A percentile compares a stretch with the other conserved stretches of the same genome.
Evolutionary conservation across 1,140 invertebrate genomes (phyloP).

Genomic region (Centruroides sculpturatus): DNA sequence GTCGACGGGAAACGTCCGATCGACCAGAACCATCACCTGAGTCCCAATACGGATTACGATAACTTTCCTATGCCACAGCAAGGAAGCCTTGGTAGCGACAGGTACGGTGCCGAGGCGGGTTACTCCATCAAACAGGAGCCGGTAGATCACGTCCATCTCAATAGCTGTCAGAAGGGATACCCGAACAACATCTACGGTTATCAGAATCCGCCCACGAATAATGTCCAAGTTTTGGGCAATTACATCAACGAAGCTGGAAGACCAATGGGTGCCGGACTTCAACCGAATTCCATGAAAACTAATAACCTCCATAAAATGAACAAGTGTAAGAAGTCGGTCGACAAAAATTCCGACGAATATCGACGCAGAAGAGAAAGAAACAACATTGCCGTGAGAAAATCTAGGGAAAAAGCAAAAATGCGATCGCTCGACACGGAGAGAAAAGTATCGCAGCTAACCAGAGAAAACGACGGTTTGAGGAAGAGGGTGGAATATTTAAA

Average conservation of each 20-base stretch:
- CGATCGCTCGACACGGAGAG: constrained; percentile 84
- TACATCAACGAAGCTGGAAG: no score
- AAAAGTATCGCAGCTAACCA: constrained; percentile 75
- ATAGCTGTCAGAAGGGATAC: constrained; percentile 6
- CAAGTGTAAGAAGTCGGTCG: constrained; percentile 33
- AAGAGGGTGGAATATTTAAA: constrained; percentile 83
- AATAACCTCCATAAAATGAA: neutral
- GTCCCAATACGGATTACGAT: neutral
- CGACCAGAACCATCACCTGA: neutral
- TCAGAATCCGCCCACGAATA: no score
- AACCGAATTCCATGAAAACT: neutral
- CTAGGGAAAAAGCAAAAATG: constrained; percentile 90
- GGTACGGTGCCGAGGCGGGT: constrained; percentile 17
- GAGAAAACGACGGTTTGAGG: constrained; percentile 86
- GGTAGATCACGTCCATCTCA: constrained; percentile 14
- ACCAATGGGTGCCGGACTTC: neutral
- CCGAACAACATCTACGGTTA: neutral
- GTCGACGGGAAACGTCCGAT: neutral
- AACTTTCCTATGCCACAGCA: constrained; percentile 18
- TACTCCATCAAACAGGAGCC: constrained; percentile 17
- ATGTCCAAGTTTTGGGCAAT: no score
- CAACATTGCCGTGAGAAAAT: constrained; percentile 93
- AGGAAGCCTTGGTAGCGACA: constrained; percentile 9
- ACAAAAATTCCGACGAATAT: constrained; percentile 89
- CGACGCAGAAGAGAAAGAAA: constrained; percentile 78